Base-by-base conservation (phyloP, 2,797 vertebrate genomes). In the Pyrocephalus nanus region DNA sequence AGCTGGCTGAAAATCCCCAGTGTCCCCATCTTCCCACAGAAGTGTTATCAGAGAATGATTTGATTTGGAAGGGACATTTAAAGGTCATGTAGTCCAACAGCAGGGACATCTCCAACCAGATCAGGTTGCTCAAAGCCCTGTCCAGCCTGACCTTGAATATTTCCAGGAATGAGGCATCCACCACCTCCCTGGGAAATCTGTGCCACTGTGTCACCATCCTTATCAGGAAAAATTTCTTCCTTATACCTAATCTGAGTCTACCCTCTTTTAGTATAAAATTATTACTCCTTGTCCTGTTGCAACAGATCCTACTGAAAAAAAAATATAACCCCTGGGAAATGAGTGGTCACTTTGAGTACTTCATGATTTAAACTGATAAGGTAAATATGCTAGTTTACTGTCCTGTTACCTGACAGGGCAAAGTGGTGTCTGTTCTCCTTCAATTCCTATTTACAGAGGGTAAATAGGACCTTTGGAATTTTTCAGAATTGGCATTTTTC, bases 181-280 rank as follows among this genome's bases (percentile, higher is more conserved):
- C 34, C 10, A 14, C 18, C 27, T 47, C 30, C 67, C 47, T 71
- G 34, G 22, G 32, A 36, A 84, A 20, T n/a, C 25, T 29, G 15
- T 42, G 4, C 9, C 25, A 13, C 9, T 51, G 53, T 47, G 40
- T 85, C 18, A 19, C 42, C 45, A 27, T 2, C 6, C 21, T 55
- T 25, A 30, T 3, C 0, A 0, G 38, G 18, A 72, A 70, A 69
- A 66, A 6, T 6, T 1, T 38, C 21, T 77, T 62, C 40, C 40
- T 58, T 67, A 3, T 7, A 15, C 32, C 4, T 40, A 45, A 20
- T 42, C 26, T 65, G 26, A 76, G 50, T 53, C 38, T 45, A 4
- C 16, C 2, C 6, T 54, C 20, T 40, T 88, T 48, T 69, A 72
- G 40, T 76, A 69, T 32, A 65, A 88, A 88, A 57, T n/a, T 15